phyloP scores from a whole-genome alignment of 2,888 invertebrate genomes.

The Phortica magna region DNA sequence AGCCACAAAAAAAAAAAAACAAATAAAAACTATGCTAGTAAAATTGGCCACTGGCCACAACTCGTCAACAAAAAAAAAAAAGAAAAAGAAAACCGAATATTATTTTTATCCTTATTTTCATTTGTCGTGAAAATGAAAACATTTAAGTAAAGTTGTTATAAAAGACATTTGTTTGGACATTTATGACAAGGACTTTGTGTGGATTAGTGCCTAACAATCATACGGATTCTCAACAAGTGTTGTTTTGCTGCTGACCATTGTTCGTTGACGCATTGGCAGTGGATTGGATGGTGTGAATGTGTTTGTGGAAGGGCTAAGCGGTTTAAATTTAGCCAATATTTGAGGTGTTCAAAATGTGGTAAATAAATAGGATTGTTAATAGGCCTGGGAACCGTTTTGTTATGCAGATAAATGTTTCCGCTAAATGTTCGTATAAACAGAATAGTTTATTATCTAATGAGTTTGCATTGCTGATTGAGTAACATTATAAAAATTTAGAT shows the following conservation, averaged over 20 bases:
- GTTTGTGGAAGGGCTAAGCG: background rate
- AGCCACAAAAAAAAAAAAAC: slow-evolving; percentile 11
- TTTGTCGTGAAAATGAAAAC: slow-evolving; percentile 23
- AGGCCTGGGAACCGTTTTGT: too few relatives aligned
- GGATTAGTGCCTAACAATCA: slow-evolving; percentile 14
- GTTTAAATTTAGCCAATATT: too few relatives aligned
- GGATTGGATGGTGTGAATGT: background rate
- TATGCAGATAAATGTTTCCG: too few relatives aligned
- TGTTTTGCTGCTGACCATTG: background rate
- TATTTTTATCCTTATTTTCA: slow-evolving; percentile 8
- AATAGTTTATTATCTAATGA: too few relatives aligned
- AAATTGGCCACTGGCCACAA: background rate
- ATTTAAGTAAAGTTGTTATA: background rate
- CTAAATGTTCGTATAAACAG: too few relatives aligned
- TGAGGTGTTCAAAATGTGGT: too few relatives aligned
- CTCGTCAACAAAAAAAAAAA: background rate
- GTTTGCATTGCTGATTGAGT: too few relatives aligned
- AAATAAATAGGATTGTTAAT: too few relatives aligned
- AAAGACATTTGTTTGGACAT: slow-evolving; percentile 46
- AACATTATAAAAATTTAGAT: too few relatives aligned
- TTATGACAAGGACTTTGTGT: slow-evolving; percentile 40
- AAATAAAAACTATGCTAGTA: background rate
- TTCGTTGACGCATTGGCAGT: background rate
- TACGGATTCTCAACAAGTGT: slow-evolving; percentile 28
- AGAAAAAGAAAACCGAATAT: background rate